phyloP scores from a whole-genome alignment of 2,797 vertebrate genomes.

The Notamacropus eugenii region DNA sequence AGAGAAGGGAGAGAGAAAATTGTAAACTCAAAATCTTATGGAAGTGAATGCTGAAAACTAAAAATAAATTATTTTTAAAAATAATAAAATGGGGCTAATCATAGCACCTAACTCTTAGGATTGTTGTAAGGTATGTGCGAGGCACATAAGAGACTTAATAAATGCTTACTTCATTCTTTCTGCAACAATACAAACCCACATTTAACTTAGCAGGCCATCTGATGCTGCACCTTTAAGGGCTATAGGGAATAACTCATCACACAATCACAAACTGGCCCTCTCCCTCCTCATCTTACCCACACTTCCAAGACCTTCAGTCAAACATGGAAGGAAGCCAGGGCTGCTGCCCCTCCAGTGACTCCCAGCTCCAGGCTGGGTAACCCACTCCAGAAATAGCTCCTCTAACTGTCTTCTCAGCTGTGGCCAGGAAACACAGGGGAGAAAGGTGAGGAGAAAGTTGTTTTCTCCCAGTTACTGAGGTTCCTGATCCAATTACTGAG shows the following conservation, averaged over 20 bases:
- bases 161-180: background rate
- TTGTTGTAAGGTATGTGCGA: background rate
- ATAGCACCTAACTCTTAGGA: background rate
- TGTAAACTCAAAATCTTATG: too few relatives aligned
- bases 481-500: conserved; percentile 49
- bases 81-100: background rate
- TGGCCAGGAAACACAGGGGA: background rate
- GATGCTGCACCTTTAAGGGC: background rate
- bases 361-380: background rate
- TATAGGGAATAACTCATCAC: background rate
- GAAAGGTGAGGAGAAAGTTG: conserved; percentile 30
- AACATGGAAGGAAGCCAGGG: background rate
- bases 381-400: background rate
- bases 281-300: background rate
- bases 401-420: background rate
- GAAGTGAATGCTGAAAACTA: too few relatives aligned
- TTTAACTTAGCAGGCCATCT: background rate
- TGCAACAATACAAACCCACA: background rate
- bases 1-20: too few relatives aligned
- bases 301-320: background rate
- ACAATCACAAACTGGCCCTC: background rate
- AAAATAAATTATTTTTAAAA: too few relatives aligned
- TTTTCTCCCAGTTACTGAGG: conserved; percentile 5
- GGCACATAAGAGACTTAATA: background rate
- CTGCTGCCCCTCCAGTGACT: background rate